phyloP scores from a whole-genome alignment of 2,113 vertebrate genomes.

The Microtus pennsylvanicus region DNA sequence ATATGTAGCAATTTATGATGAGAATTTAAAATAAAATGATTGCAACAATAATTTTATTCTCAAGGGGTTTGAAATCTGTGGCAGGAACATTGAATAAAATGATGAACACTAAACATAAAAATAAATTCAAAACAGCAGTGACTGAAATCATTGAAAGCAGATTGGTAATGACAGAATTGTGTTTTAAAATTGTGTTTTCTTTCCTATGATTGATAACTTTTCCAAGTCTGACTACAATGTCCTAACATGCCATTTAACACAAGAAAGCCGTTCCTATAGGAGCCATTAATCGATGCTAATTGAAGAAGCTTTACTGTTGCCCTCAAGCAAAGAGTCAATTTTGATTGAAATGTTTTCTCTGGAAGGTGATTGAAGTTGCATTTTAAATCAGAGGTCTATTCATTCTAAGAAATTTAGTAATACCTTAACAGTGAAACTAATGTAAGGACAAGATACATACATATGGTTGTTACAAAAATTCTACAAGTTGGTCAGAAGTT shows the following conservation, averaged over 20 bases:
- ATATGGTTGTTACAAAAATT: slow-evolving; percentile 4
- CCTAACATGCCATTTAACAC: not conserved
- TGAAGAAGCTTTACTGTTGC: slow-evolving; percentile 49
- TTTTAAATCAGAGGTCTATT: not conserved
- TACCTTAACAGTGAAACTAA: not conserved
- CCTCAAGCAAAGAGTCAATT: slow-evolving; percentile 37
- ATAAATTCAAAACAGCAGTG: not conserved
- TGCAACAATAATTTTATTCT: not conserved
- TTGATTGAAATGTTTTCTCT: slow-evolving; percentile 40
- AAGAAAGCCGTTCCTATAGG: not conserved
- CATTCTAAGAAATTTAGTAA: slow-evolving; percentile 31
- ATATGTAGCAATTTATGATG: not conserved
- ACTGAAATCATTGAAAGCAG: not conserved
- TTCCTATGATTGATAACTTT: not conserved
- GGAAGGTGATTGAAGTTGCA: slow-evolving; percentile 34
- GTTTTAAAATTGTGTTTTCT: not conserved
- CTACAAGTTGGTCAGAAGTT: not conserved
- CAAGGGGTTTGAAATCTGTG: not conserved
- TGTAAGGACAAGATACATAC: not conserved
- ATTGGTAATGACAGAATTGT: not conserved
- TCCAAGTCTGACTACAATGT: not conserved
- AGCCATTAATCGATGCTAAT: slow-evolving; percentile 59
- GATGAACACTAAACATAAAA: not conserved
- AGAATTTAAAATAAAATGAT: not conserved
- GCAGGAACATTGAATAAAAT: not conserved